Evolutionary conservation across 2,888 invertebrate species (phyloP).

Genomic region (Allygus modestus): DNA sequence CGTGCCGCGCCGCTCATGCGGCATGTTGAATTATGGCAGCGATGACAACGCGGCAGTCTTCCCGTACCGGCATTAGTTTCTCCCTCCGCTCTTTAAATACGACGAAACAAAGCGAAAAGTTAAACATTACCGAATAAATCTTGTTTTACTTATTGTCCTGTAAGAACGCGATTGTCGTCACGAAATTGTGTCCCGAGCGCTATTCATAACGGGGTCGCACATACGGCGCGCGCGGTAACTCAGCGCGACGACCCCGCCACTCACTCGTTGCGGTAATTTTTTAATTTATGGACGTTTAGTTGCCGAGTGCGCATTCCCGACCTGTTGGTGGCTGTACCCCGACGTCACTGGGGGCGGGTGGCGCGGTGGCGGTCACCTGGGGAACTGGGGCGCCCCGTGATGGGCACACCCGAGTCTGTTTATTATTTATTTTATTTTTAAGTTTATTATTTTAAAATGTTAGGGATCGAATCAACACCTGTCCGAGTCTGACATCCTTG

Average conservation of each 20-base stretch:
- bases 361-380: no score
- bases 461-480: no score
- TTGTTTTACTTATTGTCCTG: conserved; percentile 57
- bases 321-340: neutral
- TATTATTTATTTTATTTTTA: no score
- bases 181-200: conserved; percentile 37
- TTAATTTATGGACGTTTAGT: conserved; percentile 9
- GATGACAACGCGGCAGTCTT: conserved; percentile 52
- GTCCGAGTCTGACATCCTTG: no score
- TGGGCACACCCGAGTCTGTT: no score
- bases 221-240: neutral
- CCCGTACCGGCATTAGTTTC: conserved; percentile 50
- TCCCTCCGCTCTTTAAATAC: conserved; percentile 52
- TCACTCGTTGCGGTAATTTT: conserved; percentile 42
- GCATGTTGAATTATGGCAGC: conserved; percentile 45
- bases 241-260: no score
- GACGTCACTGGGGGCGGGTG: no score
- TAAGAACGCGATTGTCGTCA: conserved; percentile 55
- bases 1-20: conserved; percentile 29
- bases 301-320: conserved; percentile 13
- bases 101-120: conserved; percentile 58
- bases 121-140: conserved; percentile 58
- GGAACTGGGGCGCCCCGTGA: no score
- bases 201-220: conserved; percentile 25
- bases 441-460: no score